Percentiles rank a stretch among this genome's conserved stretches.
phyloP scores from a whole-genome alignment of 2,113 vertebrate genomes.

The Amphilophus citrinellus region DNA sequence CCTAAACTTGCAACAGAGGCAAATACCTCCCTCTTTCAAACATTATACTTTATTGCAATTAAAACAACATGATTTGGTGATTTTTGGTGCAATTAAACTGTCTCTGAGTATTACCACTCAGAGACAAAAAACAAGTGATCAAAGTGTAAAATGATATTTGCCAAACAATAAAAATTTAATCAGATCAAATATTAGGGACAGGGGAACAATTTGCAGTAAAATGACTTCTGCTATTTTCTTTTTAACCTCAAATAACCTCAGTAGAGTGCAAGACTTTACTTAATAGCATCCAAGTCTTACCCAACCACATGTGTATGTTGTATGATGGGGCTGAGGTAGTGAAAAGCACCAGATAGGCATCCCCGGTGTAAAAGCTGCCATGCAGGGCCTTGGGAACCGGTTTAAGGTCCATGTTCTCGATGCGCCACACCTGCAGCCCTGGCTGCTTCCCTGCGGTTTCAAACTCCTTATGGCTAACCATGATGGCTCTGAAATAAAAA shows the following conservation, averaged over 20 bases:
- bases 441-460: conserved; percentile 75
- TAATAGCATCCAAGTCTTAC: conserved; percentile 62
- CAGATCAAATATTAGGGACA: too few species aligned
- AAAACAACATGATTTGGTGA: not conserved
- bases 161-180: too few species aligned
- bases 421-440: conserved; percentile 84
- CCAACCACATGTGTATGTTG: conserved; percentile 84
- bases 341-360: conserved; percentile 82
- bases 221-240: not conserved
- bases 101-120: not conserved
- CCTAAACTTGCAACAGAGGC: rapidly evolving
- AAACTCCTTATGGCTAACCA: conserved; percentile 85
- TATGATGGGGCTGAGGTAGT: conserved; percentile 76
- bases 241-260: not conserved
- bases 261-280: not conserved
- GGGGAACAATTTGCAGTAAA: too few species aligned
- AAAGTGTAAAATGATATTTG: too few species aligned
- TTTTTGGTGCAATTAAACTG: not conserved
- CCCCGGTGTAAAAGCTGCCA: conserved; percentile 82
- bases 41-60: not conserved
- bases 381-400: conserved; percentile 76
- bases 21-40: not conserved
- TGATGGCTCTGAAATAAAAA: conserved; percentile 62
- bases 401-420: conserved; percentile 83
- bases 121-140: too few species aligned